phyloP scores from a whole-genome alignment of 2,797 vertebrate genomes.

The Paedocypris micromegethes region DNA sequence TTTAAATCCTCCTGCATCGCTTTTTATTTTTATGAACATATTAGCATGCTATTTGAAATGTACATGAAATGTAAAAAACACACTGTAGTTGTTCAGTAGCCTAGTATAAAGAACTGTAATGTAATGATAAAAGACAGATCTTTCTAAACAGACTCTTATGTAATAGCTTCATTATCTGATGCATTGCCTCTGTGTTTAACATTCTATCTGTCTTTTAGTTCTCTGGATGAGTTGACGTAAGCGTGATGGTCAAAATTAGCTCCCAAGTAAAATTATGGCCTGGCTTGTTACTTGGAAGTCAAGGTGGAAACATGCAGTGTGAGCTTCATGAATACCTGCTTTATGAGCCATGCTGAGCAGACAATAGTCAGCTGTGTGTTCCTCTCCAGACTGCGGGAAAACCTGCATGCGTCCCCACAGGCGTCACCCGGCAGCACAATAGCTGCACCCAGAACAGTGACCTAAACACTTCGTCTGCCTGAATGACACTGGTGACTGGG shows the following conservation, averaged over 20 bases:
- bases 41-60: too few species aligned
- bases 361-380: conserved; percentile 50
- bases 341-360: conserved; percentile 37
- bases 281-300: background rate
- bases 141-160: too few species aligned
- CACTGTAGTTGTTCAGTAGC: too few species aligned
- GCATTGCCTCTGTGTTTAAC: too few species aligned
- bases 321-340: conserved; percentile 39
- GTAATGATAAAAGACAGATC: too few species aligned
- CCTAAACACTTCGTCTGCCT: conserved; percentile 16
- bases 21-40: too few species aligned
- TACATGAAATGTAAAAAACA: too few species aligned
- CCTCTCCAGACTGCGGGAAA: conserved; percentile 48
- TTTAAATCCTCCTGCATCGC: too few species aligned
- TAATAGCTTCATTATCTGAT: too few species aligned
- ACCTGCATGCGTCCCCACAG: conserved; percentile 35
- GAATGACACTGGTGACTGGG: conserved; percentile 31
- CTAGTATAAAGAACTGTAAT: too few species aligned
- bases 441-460: conserved; percentile 42
- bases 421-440: conserved; percentile 46
- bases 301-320: conserved; percentile 29
- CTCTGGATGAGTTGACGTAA: background rate
- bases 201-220: background rate
- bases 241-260: too few species aligned
- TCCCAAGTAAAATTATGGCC: background rate